A percentile compares a stretch with the other conserved stretches of the same genome.
phyloP scores from a whole-genome alignment of 2,888 invertebrate species.

The Ophioninae sp. region DNA sequence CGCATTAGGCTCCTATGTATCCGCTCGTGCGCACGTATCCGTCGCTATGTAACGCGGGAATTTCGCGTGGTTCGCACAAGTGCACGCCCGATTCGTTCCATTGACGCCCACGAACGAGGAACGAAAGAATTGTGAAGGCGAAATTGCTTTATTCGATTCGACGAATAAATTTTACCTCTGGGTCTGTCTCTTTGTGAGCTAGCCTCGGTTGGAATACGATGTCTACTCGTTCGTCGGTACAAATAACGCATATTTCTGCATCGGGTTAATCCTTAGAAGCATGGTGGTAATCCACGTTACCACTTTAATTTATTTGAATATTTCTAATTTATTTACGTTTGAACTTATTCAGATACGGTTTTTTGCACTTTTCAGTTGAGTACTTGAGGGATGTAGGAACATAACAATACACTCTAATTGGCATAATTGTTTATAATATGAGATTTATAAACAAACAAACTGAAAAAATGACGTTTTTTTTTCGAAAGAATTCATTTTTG shows the following conservation, averaged over 20 bases:
- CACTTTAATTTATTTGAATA: too few species aligned
- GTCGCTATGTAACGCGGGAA: not conserved
- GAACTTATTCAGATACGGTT: too few species aligned
- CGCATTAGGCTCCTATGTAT: not conserved
- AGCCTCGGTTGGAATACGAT: slow-evolving; percentile 12
- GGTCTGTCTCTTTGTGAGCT: not conserved
- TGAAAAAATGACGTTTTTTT: too few species aligned
- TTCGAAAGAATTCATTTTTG: too few species aligned
- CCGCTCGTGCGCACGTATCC: not conserved
- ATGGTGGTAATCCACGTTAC: too few species aligned
- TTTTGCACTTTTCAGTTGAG: too few species aligned
- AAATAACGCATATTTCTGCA: not conserved
- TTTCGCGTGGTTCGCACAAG: slow-evolving; percentile 1
- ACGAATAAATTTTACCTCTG: slow-evolving; percentile 53
- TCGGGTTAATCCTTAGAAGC: too few species aligned
- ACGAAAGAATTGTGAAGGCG: slow-evolving; percentile 44
- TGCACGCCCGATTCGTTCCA: slow-evolving; percentile 45
- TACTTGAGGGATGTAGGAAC: too few species aligned
- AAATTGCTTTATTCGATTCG: slow-evolving; percentile 62
- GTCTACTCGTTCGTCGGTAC: not conserved
- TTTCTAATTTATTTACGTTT: too few species aligned
- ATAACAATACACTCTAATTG: too few species aligned
- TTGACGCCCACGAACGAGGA: slow-evolving; percentile 44
- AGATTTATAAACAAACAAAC: too few species aligned
- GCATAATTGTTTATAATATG: too few species aligned